These are phyloP conservation scores for Machaerirhynchus nigripectus DNA, from an alignment of 2,113 vertebrate species.

Conservation along the genomic window DNA sequence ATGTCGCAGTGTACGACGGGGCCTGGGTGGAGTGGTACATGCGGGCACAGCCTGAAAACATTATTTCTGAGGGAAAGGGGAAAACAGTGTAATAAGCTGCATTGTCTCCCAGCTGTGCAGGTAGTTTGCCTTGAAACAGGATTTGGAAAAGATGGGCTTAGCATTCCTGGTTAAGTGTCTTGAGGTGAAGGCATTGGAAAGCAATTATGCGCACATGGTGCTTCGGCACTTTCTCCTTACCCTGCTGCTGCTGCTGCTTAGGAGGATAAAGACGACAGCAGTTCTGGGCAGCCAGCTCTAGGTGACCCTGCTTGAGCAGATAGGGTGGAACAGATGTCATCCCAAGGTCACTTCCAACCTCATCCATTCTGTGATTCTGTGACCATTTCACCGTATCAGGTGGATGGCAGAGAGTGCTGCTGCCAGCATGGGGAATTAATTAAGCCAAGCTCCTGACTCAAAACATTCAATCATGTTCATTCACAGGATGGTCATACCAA, in stretches of 20 bases:
- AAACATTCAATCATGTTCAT: not conserved
- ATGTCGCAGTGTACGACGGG: conserved; percentile 85
- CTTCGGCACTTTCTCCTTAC: not conserved
- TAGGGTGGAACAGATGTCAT: not conserved
- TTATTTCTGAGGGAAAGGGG: conserved; percentile 84
- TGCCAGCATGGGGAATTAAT: not conserved
- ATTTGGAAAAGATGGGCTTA: not conserved
- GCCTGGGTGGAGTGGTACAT: conserved; percentile 94
- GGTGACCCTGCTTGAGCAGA: not conserved
- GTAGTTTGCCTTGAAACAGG: conserved; percentile 26
- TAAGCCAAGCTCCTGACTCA: not conserved
- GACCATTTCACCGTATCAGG: not conserved
- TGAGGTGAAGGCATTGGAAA: not conserved
- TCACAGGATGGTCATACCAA: not conserved
- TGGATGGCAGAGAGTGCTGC: not conserved
- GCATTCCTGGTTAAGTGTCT: not conserved
- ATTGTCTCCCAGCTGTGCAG: not conserved
- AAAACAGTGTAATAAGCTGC: conserved; percentile 72
- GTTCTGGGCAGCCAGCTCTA: not conserved
- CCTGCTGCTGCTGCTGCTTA: not conserved
- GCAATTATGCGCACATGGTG: not conserved
- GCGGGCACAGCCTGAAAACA: conserved; percentile 79
- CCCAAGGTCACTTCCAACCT: not conserved
- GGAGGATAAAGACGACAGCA: not conserved
- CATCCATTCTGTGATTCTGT: not conserved